These are phyloP conservation scores for Gadopsis marmoratus DNA, from an alignment of 2,797 vertebrate species.

Conservation along the genomic window DNA sequence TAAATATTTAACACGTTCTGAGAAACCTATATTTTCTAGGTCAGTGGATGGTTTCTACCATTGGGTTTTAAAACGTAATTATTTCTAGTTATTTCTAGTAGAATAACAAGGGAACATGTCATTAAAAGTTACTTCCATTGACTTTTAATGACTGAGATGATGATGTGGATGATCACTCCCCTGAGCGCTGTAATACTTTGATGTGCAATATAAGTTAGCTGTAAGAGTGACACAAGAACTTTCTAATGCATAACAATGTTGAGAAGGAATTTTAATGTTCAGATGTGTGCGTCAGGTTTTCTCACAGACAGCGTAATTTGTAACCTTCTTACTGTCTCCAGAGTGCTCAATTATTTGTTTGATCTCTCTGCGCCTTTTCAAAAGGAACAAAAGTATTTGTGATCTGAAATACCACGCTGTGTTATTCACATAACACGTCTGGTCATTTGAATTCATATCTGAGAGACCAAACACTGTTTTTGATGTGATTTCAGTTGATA, in stretches of 20 bases:
- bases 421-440: slow-evolving; percentile 35
- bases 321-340: slow-evolving; percentile 53
- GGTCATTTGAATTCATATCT: slow-evolving; percentile 53
- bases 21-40: slow-evolving; percentile 69
- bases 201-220: slow-evolving; percentile 50
- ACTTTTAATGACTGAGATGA: slow-evolving; percentile 78
- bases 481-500: slow-evolving; percentile 5
- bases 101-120: slow-evolving; percentile 67
- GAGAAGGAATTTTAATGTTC: slow-evolving; percentile 37
- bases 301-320: slow-evolving; percentile 27
- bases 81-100: slow-evolving; percentile 60
- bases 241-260: slow-evolving; percentile 48
- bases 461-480: slow-evolving; percentile 50
- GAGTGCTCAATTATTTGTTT: slow-evolving; percentile 48
- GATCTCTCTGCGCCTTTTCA: slow-evolving; percentile 55
- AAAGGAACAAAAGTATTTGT: slow-evolving; percentile 52
- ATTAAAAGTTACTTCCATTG: slow-evolving; percentile 76
- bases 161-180: slow-evolving; percentile 58
- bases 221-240: slow-evolving; percentile 41
- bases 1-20: slow-evolving; percentile 59
- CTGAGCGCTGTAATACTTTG: slow-evolving; percentile 60
- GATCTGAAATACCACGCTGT: slow-evolving; percentile 45
- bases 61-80: slow-evolving; percentile 60
- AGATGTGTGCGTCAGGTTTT: slow-evolving; percentile 5
- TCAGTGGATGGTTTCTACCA: slow-evolving; percentile 60